Conservation (phyloP, 2,888 invertebrate species). For the Machimus atricapillus region DNA sequence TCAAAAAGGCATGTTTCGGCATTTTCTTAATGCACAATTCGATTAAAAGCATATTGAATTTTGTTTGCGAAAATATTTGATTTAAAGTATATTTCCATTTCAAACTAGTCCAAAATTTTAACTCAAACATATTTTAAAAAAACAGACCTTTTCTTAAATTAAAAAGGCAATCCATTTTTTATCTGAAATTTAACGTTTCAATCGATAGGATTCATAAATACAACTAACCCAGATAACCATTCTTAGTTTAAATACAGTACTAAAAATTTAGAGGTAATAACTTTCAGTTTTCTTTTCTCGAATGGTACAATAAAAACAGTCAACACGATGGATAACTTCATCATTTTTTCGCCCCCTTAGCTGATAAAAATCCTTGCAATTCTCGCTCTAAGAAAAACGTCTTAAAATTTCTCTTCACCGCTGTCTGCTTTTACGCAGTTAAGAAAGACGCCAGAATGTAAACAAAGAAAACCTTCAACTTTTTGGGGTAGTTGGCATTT, state of each 20-base stretch:
- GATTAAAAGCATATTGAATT: too few relatives aligned
- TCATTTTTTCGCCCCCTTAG: not conserved
- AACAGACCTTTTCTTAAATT: too few relatives aligned
- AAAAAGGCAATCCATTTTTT: too few relatives aligned
- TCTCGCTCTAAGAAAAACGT: not conserved
- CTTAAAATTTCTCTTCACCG: not conserved
- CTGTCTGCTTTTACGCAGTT: slow-evolving; percentile 22
- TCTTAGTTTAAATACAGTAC: not conserved
- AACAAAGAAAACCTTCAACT: slow-evolving; percentile 23
- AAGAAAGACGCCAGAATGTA: slow-evolving; percentile 25
- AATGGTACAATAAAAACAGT: not conserved
- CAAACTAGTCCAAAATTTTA: too few relatives aligned
- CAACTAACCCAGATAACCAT: not conserved
- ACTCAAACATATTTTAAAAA: too few relatives aligned
- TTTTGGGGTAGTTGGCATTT: slow-evolving; percentile 18
- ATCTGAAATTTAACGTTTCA: not conserved
- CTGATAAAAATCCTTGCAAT: not conserved
- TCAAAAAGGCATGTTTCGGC: too few relatives aligned
- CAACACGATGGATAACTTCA: not conserved
- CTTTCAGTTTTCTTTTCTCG: not conserved
- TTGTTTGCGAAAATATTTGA: too few relatives aligned
- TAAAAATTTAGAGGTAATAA: not conserved
- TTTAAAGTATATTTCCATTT: too few relatives aligned
- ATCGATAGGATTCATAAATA: not conserved
- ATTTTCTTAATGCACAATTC: too few relatives aligned